phyloP scores from a whole-genome alignment of 2,113 vertebrate genomes.

The Sus scrofa region T2T-Sscrofa CM000826.6:59702501-59703000 shows the following conservation, averaged over 20 bases:
- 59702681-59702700: not conserved
- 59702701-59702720: not conserved
- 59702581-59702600: accelerated
- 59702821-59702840: not conserved
- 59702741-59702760: not conserved
- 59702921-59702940: not conserved
- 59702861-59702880: not conserved
- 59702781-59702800: not conserved
- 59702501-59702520: not conserved
- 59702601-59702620: accelerated
- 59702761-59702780: not conserved
- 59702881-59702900: not conserved
- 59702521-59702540: not conserved
- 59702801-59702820: not conserved
- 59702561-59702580: not conserved
- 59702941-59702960: accelerated
- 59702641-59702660: not conserved
- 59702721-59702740: not conserved
- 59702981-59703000: not conserved
- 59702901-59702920: accelerated
- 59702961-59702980: accelerated
- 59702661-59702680: not conserved
- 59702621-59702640: not conserved
- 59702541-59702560: not conserved
- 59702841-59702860: accelerated